Conservation (phyloP, 2,113 vertebrate genomes). For the Astur gentilis region DNA sequence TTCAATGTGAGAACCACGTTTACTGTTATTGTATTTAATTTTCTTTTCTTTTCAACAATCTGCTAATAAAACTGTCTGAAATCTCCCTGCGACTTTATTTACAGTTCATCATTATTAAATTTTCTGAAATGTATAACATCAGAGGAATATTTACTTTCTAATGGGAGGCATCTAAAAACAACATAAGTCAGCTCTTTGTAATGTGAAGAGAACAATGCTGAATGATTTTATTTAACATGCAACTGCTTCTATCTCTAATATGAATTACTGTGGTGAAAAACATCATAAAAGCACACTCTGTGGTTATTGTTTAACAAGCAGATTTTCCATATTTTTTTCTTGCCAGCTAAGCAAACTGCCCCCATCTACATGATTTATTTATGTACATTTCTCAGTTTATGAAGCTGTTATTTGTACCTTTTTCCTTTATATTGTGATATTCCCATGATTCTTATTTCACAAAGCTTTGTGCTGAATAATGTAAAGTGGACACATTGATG, state of each 20-base stretch:
- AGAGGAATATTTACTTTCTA: slow-evolving; percentile 83
- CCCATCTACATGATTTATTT: slow-evolving; percentile 88
- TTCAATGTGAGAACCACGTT: slow-evolving; percentile 85
- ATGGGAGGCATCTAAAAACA: slow-evolving; percentile 81
- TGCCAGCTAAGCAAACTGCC: slow-evolving; percentile 84
- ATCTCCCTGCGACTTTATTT: slow-evolving; percentile 80
- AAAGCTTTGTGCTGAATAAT: slow-evolving; percentile 83
- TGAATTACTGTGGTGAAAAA: slow-evolving; percentile 82
- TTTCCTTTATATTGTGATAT: slow-evolving; percentile 79
- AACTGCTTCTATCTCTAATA: slow-evolving; percentile 82
- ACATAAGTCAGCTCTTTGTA: slow-evolving; percentile 84
- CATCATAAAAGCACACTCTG: slow-evolving; percentile 82
- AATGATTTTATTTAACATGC: slow-evolving; percentile 84
- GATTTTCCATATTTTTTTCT: slow-evolving; percentile 82
- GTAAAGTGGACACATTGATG: slow-evolving; percentile 74
- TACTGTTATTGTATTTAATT: slow-evolving; percentile 86
- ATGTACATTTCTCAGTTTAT: slow-evolving; percentile 83
- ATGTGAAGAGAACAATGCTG: slow-evolving; percentile 75
- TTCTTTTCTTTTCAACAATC: slow-evolving; percentile 87
- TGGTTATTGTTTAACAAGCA: slow-evolving; percentile 88
- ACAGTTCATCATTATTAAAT: slow-evolving; percentile 78
- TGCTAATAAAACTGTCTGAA: slow-evolving; percentile 89
- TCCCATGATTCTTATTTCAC: slow-evolving; percentile 80
- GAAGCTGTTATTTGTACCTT: slow-evolving; percentile 83
- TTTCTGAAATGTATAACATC: slow-evolving; percentile 74